Conservation (phyloP, 2,888 invertebrate species). For the Scaeva pyrastri region DNA sequence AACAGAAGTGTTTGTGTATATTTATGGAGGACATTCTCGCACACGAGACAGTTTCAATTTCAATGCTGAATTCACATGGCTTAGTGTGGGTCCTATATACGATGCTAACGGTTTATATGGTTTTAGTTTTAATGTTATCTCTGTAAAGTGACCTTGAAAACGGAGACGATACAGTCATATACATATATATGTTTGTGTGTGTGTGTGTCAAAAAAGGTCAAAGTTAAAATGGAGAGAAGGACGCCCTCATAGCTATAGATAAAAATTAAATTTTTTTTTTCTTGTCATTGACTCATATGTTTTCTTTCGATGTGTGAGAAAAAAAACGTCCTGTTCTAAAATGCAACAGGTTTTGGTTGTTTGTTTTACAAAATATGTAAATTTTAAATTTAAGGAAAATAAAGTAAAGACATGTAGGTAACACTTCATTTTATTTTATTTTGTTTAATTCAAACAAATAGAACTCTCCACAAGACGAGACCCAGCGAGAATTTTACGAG, state of each 20-base stretch:
- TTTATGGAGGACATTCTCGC: conserved; percentile 11
- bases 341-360: not conserved
- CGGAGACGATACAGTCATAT: not conserved
- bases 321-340: not conserved
- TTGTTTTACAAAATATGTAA: not conserved
- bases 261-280: not conserved
- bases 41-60: conserved; percentile 48
- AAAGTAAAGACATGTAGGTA: too few relatives aligned
- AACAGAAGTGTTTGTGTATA: conserved; percentile 1
- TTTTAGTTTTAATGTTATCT: conserved; percentile 35
- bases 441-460: too few relatives aligned
- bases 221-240: not conserved
- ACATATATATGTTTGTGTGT: not conserved
- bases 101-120: conserved; percentile 28
- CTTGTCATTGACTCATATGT: not conserved
- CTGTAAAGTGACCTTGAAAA: conserved; percentile 35
- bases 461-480: too few relatives aligned
- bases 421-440: too few relatives aligned
- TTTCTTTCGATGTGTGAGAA: not conserved
- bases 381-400: too few relatives aligned
- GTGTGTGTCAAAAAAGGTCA: conserved; percentile 6
- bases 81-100: not conserved
- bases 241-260: not conserved
- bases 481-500: too few relatives aligned
- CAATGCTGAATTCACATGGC: conserved; percentile 40